A percentile compares a stretch with the other conserved stretches of the same genome.
Evolutionary conservation across 2,888 invertebrate genomes (phyloP).

Genomic region (Cryptocheilus praepositus): DNA sequence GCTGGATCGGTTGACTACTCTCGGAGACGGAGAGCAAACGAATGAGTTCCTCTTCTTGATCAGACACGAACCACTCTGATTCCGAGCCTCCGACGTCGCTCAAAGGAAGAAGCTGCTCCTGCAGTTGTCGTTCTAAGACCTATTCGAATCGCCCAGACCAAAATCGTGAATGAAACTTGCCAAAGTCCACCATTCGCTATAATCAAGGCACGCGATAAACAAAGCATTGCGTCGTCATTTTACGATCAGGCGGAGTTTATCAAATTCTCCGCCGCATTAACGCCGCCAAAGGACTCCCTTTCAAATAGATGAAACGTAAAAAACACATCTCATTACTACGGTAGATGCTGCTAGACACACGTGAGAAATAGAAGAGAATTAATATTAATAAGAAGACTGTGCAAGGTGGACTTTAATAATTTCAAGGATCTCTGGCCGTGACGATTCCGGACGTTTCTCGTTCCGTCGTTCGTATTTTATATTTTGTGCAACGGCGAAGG

Average conservation of each 20-base stretch:
- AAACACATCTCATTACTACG: conserved; percentile 1
- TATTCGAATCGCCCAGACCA: conserved; percentile 65
- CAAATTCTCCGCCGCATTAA: too few relatives aligned
- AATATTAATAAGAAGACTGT: conserved; percentile 20
- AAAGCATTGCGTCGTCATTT: conserved; percentile 25
- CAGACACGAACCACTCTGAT: conserved; percentile 86
- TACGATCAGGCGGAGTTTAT: too few relatives aligned
- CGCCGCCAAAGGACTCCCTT: too few relatives aligned
- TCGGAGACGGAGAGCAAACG: conserved; percentile 81
- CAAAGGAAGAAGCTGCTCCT: conserved; percentile 67
- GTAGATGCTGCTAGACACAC: conserved; percentile 19
- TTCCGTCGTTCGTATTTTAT: not conserved
- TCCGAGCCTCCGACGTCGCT: conserved; percentile 79
- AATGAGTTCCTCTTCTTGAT: conserved; percentile 86
- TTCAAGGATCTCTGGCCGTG: conserved; percentile 38
- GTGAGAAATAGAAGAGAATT: conserved; percentile 20
- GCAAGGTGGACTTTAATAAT: conserved; percentile 57
- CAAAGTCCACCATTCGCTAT: conserved; percentile 65
- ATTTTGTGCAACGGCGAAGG: too few relatives aligned
- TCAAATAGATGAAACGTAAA: not conserved
- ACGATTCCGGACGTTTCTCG: conserved; percentile 9
- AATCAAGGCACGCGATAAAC: conserved; percentile 21
- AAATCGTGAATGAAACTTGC: conserved; percentile 67
- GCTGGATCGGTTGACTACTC: conserved; percentile 67
- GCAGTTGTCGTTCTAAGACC: conserved; percentile 71